Evolutionary conservation across 2,888 invertebrate genomes (phyloP).

Genomic region (Plagiodera versicolora): DNA sequence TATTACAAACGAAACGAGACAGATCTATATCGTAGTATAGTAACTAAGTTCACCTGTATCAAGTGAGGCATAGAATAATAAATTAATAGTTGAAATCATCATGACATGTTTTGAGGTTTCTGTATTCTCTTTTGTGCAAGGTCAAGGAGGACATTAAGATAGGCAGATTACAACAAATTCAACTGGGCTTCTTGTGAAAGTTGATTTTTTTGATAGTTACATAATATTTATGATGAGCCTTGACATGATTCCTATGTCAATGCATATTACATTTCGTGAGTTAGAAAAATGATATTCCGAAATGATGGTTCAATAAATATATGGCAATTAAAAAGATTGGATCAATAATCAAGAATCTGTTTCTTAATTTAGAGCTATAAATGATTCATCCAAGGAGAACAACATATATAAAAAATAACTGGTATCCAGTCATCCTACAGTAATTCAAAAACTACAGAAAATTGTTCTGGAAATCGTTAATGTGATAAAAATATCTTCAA

Average conservation of each 20-base stretch:
- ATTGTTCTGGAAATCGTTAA: too few species aligned
- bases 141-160: constrained; percentile 1
- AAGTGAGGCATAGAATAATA: constrained; percentile 12
- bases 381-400: too few species aligned
- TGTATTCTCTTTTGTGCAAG: not conserved
- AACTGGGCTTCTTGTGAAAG: constrained; percentile 22
- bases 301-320: too few species aligned
- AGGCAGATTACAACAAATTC: constrained; percentile 30
- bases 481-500: too few species aligned
- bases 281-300: too few species aligned
- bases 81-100: constrained; percentile 14
- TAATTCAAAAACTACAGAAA: too few species aligned
- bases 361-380: too few species aligned
- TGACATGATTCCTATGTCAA: not conserved
- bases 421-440: too few species aligned
- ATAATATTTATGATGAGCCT: constrained; percentile 7
- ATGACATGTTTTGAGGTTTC: not conserved
- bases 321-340: too few species aligned
- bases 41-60: constrained; percentile 10
- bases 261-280: too few species aligned
- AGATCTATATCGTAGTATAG: constrained; percentile 16
- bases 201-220: constrained; percentile 10
- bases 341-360: too few species aligned
- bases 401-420: too few species aligned
- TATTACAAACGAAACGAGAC: constrained; percentile 26